Evolutionary conservation across 2,888 invertebrate genomes (phyloP).

Genomic region (Spilarctia lutea): DNA sequence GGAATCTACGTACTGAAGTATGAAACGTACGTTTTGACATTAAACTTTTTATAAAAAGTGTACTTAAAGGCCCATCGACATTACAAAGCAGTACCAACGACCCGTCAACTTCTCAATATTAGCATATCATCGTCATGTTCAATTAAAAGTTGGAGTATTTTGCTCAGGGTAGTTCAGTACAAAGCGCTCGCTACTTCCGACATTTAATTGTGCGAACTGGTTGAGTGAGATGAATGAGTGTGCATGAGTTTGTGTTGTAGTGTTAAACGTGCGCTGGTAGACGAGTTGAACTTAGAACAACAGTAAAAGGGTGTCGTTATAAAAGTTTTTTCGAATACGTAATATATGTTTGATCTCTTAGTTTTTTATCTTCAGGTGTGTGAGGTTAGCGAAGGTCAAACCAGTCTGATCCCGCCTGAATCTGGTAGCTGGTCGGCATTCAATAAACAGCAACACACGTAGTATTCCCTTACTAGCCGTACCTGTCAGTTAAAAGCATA

Average conservation of each 20-base stretch:
- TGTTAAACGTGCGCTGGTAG: not conserved
- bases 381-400: too few species aligned
- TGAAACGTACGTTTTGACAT: not conserved
- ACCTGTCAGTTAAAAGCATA: too few species aligned
- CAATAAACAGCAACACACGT: too few species aligned
- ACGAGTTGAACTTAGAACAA: not conserved
- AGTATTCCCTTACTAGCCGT: too few species aligned
- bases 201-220: constrained; percentile 18
- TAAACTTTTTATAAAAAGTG: not conserved
- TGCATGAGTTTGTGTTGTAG: constrained; percentile 10
- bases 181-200: constrained; percentile 12
- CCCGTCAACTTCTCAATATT: constrained; percentile 16
- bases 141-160: constrained; percentile 41
- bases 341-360: not conserved
- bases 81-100: constrained; percentile 16
- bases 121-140: constrained; percentile 38
- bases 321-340: not conserved
- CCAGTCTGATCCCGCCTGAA: too few species aligned
- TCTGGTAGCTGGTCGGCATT: too few species aligned
- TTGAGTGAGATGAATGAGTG: constrained; percentile 11
- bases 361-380: too few species aligned
- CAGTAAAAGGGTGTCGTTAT: not conserved
- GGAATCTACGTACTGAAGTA: not conserved
- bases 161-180: constrained; percentile 17
- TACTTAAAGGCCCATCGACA: constrained; percentile 1